Percentiles rank a stretch among this genome's conserved stretches.
Conservation (phyloP, 1,140 invertebrate genomes). For the Sinella curviseta region DNA sequence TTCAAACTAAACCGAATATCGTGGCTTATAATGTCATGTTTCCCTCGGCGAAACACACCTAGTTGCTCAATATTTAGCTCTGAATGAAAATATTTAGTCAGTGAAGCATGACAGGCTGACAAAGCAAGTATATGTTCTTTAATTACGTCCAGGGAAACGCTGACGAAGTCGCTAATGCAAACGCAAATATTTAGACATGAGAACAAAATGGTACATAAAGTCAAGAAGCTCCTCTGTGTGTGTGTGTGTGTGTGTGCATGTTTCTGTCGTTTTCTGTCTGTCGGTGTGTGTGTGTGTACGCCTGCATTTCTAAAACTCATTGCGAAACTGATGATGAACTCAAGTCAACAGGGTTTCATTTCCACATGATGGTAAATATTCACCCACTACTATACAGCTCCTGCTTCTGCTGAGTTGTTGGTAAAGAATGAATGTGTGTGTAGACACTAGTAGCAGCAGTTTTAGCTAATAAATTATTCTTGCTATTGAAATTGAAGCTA, state of each 20-base stretch:
- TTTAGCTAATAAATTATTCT: too few relatives aligned
- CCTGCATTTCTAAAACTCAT: too few relatives aligned
- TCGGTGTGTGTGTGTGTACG: not conserved
- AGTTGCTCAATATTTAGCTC: not conserved
- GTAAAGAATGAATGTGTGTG: too few relatives aligned
- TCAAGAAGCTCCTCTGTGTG: not conserved
- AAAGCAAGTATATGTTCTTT: not conserved
- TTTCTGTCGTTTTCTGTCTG: not conserved
- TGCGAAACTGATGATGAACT: too few relatives aligned
- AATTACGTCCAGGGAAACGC: not conserved
- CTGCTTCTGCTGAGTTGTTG: too few relatives aligned
- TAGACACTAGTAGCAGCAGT: too few relatives aligned
- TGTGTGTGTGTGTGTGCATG: not conserved
- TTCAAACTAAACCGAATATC: too few relatives aligned
- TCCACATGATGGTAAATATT: too few relatives aligned
- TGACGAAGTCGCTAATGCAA: conserved; percentile 10
- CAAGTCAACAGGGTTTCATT: too few relatives aligned
- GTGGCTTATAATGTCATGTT: too few relatives aligned
- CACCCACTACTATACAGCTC: too few relatives aligned
- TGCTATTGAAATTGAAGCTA: too few relatives aligned
- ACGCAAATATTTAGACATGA: conserved; percentile 14
- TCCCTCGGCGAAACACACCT: not conserved
- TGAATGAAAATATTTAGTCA: not conserved
- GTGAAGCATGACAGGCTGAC: not conserved
- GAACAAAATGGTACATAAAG: conserved; percentile 8